Evolutionary conservation across 2,113 vertebrate genomes (phyloP).

Genomic region (Rynchops niger): DNA sequence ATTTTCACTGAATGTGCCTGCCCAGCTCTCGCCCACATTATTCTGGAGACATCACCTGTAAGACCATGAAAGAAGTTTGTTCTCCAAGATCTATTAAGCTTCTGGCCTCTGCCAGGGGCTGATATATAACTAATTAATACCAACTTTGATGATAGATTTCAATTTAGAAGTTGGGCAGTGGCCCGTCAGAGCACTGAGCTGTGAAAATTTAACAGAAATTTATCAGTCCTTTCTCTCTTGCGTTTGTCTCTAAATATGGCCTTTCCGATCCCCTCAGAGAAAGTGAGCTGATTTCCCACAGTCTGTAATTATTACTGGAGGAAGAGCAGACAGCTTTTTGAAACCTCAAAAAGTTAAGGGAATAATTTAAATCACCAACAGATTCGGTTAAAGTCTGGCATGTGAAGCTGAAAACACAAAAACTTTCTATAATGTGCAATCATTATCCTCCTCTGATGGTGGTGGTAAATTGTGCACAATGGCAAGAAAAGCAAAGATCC

Average conservation of each 20-base stretch:
- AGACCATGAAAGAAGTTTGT: not conserved
- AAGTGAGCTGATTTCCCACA: not conserved
- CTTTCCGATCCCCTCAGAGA: not conserved
- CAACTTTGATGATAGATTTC: not conserved
- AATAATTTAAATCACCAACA: conserved; percentile 18
- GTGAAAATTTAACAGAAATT: not conserved
- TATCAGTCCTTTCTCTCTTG: not conserved
- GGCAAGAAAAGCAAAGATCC: conserved; percentile 6
- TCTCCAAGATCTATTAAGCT: not conserved
- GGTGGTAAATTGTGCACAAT: not conserved
- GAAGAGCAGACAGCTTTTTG: conserved; percentile 5
- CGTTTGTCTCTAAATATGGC: not conserved
- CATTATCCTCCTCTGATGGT: conserved; percentile 13
- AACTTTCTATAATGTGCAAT: not conserved
- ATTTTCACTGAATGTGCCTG: not conserved
- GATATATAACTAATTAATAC: not conserved
- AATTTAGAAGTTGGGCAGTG: not conserved
- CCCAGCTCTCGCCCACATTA: not conserved
- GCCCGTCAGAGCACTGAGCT: not conserved
- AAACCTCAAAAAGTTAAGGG: not conserved
- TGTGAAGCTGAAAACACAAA: conserved; percentile 33
- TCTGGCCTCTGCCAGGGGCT: not conserved
- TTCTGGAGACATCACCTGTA: not conserved
- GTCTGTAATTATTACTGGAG: not conserved
- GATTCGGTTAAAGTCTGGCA: not conserved